Evolutionary conservation across 1,140 invertebrate species (phyloP), one percentile per base, ranked within the genome.

Genomic region (Drosophila murphyi): DNA sequence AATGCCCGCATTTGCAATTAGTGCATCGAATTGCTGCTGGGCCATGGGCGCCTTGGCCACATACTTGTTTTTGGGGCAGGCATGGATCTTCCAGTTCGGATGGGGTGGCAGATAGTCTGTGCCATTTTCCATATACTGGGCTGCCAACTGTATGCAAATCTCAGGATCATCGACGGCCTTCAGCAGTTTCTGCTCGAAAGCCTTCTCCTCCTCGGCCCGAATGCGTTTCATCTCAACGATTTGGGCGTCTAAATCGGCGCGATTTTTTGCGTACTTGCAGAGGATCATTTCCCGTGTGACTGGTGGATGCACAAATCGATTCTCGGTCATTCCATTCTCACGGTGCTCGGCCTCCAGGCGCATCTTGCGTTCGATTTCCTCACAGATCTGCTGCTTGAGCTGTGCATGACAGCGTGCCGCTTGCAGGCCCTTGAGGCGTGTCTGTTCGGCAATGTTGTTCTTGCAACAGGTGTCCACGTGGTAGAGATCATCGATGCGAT

Each of bases 391-490:
- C 5, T 79, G 55, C 7, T 76, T 76, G 28, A 92, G 68, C 5
- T 71, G 60, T 1, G 72, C 73, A 48, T 89, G 73, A 41, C 82
- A 89, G 10, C 63, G 68, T 0, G 75, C 82, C 0, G 90, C 81
- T 8, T 74, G 73, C 7, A 68, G 52, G 5, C 69, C 71, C 48
- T 89, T 89, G 0, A 72, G 8, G 3, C 85, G 76, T 0, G 48
- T 2, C 31, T 20, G 51, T 10, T 78, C 73, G 12, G 62, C 39
- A 4, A 92, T 64, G 39, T 86, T 92, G 5, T 55, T 69, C 73
- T 92, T 92, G 31, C 87, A 91, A 54, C 90, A 92, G 0, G 72
- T 28, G 37, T 92, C 90, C 8, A 92, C 65, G 31, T 82, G 80
- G 31, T 60, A 54, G 5, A 92, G 77, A 62, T 92, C 90, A 20